Base-by-base conservation (phyloP, 2,113 vertebrate genomes). In the Cinclus mexicanus region DNA sequence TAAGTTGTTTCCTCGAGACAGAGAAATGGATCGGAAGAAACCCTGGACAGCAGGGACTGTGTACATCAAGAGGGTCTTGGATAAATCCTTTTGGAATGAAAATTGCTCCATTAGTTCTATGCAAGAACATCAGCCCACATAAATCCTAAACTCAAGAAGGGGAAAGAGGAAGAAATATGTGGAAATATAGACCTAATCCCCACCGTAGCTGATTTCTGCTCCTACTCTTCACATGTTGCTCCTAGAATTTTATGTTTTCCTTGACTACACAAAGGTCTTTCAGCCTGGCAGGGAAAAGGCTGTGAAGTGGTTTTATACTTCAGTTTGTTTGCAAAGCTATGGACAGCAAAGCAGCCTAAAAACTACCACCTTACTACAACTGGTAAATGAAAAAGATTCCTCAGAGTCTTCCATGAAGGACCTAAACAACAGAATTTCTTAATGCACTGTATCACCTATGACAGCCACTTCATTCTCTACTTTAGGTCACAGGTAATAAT, bases 31-130 rank as follows among this genome's bases (percentile, higher is more conserved):
- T 26, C 99, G 98, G 98, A 99, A 99, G 97, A 99, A 99, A 33
- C 99, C 99, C 89, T 99, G 99, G 89, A 99, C 99, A 17, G 99
- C 99, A n/a, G 99, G 99, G 49, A 99, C 99, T 1, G 99, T 99
- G 97, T 99, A 99, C 94, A 99, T 97, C 83, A 99, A 95, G 50
- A 99, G 97, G 1, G 99, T 99, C 97, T 99, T 99, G 56, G 99
- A 99, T 52, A 99, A 98, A 96, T 99, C 99, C 99, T 99, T 95
- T 94, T 25, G 93, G 88, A 96, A 97, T 81, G 65, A 92, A 93
- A 83, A 97, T 25, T 57, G 22, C 10, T 29, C 13, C 11, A 14
- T 98, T 89, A 98, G 61, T 55, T 92, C 60, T 71, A 56, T 24
- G 63, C 47, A 78, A 83, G 16, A 0, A 1, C 61, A 70, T 56